Percentiles rank a stretch among this genome's conserved stretches.
These are phyloP conservation scores for Fragum fragum DNA, from an alignment of 2,888 invertebrate species.

Conservation along the genomic window DNA sequence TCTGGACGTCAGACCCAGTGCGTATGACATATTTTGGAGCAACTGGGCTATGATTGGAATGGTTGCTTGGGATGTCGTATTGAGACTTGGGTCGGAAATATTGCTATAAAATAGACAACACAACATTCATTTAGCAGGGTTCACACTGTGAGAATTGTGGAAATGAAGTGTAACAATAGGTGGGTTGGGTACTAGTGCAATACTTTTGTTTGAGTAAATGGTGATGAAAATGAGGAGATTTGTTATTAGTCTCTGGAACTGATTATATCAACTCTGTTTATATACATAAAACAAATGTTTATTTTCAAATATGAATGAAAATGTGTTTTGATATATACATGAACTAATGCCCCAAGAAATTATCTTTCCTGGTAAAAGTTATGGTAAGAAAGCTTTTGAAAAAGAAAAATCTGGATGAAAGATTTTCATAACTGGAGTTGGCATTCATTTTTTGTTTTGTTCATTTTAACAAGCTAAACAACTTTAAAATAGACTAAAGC, in stretches of 20 bases:
- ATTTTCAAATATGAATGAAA: too few species aligned
- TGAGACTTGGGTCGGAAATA: slow-evolving; percentile 80
- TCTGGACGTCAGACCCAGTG: slow-evolving; percentile 34
- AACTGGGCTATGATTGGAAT: slow-evolving; percentile 22
- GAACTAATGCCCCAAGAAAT: too few species aligned
- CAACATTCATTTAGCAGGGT: slow-evolving; percentile 31
- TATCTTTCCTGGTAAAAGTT: too few species aligned
- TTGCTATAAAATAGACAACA: slow-evolving; percentile 65
- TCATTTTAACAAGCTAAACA: too few species aligned
- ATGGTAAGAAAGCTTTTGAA: too few species aligned
- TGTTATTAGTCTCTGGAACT: background rate
- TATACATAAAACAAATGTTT: too few species aligned
- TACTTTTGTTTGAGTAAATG: background rate
- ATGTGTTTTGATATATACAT: too few species aligned
- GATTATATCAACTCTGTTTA: background rate
- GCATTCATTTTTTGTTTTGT: too few species aligned
- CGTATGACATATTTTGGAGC: slow-evolving; percentile 41
- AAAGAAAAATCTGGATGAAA: too few species aligned
- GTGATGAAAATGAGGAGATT: background rate
- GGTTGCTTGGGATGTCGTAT: slow-evolving; percentile 74
- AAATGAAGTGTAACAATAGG: slow-evolving; percentile 7
- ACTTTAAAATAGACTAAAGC: too few species aligned
- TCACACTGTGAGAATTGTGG: slow-evolving; percentile 4
- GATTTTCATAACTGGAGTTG: too few species aligned
- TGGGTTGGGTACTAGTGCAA: slow-evolving; percentile 40